Evolutionary conservation across 1,140 invertebrate genomes (phyloP).

Genomic region (Camponotus vicinus): DNA sequence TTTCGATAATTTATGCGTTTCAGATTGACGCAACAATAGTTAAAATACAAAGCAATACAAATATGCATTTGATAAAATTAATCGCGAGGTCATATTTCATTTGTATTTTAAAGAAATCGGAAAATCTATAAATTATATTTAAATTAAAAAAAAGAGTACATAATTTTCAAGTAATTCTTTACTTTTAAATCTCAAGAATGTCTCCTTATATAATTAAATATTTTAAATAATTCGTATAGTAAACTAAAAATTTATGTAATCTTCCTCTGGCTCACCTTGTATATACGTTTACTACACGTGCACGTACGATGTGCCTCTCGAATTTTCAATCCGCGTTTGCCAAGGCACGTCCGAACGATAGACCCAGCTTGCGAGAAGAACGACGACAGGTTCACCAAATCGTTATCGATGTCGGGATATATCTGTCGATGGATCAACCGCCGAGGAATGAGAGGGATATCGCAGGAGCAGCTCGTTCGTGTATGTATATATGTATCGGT

Average conservation of each 20-base stretch:
- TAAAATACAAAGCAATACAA: background rate
- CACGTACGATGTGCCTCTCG: conserved; percentile 40
- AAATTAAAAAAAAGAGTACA: background rate
- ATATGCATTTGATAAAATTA: background rate
- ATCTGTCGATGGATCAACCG: conserved; percentile 46
- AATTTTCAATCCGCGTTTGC: conserved; percentile 48
- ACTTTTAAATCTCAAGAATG: background rate
- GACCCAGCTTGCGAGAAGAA: conserved; percentile 20
- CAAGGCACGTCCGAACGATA: conserved; percentile 53
- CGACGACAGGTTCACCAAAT: conserved; percentile 47
- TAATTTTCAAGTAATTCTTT: background rate
- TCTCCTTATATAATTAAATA: background rate
- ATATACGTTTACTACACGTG: conserved; percentile 11
- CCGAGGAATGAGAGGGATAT: conserved; percentile 48
- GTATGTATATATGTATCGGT: conserved; percentile 9
- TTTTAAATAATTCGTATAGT: background rate
- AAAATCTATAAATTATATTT: background rate
- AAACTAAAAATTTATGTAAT: background rate
- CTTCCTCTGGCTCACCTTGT: conserved; percentile 16
- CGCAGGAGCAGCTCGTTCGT: conserved; percentile 1
- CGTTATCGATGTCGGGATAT: conserved; percentile 50
- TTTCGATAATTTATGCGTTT: background rate
- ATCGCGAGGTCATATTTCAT: background rate
- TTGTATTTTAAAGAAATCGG: background rate
- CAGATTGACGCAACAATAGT: background rate